A percentile compares a stretch with the other conserved stretches of the same genome.
Evolutionary conservation across 2,797 vertebrate genomes (phyloP).

Genomic region (Podarcis siculus): DNA sequence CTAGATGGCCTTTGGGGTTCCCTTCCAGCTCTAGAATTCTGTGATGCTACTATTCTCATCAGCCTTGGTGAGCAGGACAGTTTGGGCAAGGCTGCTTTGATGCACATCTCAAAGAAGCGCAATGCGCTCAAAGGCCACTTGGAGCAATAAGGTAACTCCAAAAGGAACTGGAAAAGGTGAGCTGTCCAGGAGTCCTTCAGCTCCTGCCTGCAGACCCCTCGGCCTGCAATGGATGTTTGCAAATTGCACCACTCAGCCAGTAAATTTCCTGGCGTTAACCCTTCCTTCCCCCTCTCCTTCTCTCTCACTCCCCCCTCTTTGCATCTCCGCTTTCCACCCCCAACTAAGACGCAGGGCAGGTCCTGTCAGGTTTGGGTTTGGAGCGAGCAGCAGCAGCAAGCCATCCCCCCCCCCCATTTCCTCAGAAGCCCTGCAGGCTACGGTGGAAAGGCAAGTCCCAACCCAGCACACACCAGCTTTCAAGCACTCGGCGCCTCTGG

Average conservation of each 20-base stretch:
- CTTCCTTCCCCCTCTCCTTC: background rate
- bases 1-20: too few relatives aligned
- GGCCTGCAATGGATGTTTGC: conserved; percentile 70
- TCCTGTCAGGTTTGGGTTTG: conserved; percentile 87
- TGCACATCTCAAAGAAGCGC: background rate
- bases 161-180: background rate
- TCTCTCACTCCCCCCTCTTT: too few relatives aligned
- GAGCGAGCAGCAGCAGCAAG: conserved; percentile 75
- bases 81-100: too few relatives aligned
- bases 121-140: background rate
- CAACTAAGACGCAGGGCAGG: conserved; percentile 85
- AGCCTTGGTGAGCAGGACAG: too few relatives aligned
- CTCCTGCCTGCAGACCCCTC: conserved; percentile 38
- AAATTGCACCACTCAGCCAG: conserved; percentile 81
- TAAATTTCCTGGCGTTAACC: conserved; percentile 80
- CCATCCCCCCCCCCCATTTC: conserved; percentile 75
- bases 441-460: conserved; percentile 91
- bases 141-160: background rate
- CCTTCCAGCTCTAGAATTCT: too few relatives aligned
- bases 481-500: conserved; percentile 97
- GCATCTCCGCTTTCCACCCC: conserved; percentile 52
- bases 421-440: conserved; percentile 92
- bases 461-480: conserved; percentile 89
- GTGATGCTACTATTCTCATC: too few relatives aligned
- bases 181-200: too few relatives aligned